Evolutionary conservation across 2,888 invertebrate species (phyloP).

Genomic region (Papilio demoleus): DNA sequence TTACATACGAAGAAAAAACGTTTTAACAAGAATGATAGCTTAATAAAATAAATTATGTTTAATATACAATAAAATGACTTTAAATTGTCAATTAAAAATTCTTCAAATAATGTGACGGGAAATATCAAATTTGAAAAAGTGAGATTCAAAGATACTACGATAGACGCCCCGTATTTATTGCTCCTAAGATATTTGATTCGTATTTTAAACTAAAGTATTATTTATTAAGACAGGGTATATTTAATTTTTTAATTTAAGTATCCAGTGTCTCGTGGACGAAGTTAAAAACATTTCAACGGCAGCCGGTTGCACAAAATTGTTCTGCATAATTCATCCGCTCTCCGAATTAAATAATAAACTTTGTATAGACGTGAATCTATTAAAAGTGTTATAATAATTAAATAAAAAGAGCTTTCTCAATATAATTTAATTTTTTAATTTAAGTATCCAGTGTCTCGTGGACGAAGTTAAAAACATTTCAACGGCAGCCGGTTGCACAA

Average conservation of each 20-base stretch:
- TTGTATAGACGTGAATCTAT: not conserved
- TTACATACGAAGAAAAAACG: no score
- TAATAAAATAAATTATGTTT: no score
- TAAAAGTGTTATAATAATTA: no score
- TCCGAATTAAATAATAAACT: slow-evolving; percentile 19
- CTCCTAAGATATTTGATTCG: not conserved
- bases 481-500: slow-evolving; percentile 25
- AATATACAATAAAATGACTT: no score
- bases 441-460: not conserved
- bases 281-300: slow-evolving; percentile 20
- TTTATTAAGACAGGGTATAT: not conserved
- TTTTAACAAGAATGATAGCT: no score
- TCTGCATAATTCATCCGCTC: slow-evolving; percentile 17
- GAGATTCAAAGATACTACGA: no score
- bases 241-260: slow-evolving; percentile 13
- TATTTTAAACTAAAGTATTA: not conserved
- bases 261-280: not conserved
- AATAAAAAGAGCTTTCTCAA: no score
- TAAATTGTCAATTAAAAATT: no score
- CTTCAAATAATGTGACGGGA: no score
- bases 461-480: slow-evolving; percentile 22
- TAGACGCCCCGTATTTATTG: no score
- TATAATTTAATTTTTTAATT: not conserved
- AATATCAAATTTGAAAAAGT: no score
- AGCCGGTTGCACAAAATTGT: slow-evolving; percentile 28